Evolutionary conservation across 1,140 invertebrate species (phyloP), one percentile per base, ranked within the genome.

Genomic region (Cyclargus thomasi): DNA sequence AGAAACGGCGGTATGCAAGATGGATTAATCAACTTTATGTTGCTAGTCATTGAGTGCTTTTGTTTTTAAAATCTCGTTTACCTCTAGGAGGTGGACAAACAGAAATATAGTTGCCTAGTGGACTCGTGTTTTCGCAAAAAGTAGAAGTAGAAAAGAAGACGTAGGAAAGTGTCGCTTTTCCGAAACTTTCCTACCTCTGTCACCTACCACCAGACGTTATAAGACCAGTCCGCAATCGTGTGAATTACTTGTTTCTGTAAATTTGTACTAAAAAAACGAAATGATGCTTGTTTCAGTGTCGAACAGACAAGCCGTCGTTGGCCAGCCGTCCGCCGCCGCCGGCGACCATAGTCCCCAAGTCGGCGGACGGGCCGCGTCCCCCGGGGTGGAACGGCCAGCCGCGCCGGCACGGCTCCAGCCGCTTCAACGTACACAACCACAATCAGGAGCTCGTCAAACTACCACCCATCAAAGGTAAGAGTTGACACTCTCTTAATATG

Each of bases 361-460:
- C 85, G 10, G 83, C 77, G 3, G 85, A 88, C 67, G 81, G 81
- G 0, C 87, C 87, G 0, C 73, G 81, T 0, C 85, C 85, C 0
- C 85, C 87, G 0, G 85, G 80, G 17, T 90, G 85, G 83, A 87
- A 82, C 70, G 85, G 87, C 10, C 85, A 87, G 71, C 84, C 85
- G 11, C 69, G 83, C 0, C 73, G 82, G 47, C 85, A 88, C 69
- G 80, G 87, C 72, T 90, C 87, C 72, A 86, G 84, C 68, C 73
- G 87, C 20, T 90, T 90, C 74, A 90, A 86, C 73, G 83, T 86
- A 0, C 81, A 86, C 66, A 74, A 79, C 35, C 83, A 88, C 70
- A 88, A 89, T 63, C 87, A 88, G 73, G 87, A 90, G 71, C 78
- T 90, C n/a, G 85, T 90, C 72, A 88, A 88, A 71, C 65, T 90